Base-by-base conservation (phyloP, 2,888 invertebrate species). In the Pandemis heparana region DNA sequence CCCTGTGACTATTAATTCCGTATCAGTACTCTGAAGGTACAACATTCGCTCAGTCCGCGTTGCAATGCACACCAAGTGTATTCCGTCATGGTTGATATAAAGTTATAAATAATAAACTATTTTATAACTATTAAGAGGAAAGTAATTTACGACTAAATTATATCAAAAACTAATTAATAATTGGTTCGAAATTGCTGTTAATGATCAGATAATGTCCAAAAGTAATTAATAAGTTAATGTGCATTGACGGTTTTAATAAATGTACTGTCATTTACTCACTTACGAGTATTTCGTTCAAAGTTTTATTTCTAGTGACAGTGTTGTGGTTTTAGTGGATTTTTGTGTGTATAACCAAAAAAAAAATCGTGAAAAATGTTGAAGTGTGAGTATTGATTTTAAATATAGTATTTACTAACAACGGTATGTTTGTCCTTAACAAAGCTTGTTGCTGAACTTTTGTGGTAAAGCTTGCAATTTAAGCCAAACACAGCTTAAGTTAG, bases 1-100 rank as follows among this genome's bases (percentile, higher is more conserved):
- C 66, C 61, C 51, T 18, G 32, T 66, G 65, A 66, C 60, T 61
- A 66, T 75, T 74, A 69, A 80, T 80, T 76, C 72, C 79, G 76
- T 74, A 82, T 75, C 82, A 77, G 83, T 83, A 85, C 83, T 14
- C 32, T 56, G 67, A 61, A 67, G 67, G 59, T 61, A 71, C 71
- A 71, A n/a, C 64, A 71, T 71, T 46, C 60, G 71, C 60, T 56
- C 65, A 56, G 71, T 66, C 46, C 62, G 72, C 61, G 61, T 64
- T 56, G 41, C 46, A 64, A 64, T 65, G 66, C 61, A 43, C 23
- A 56, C 56, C 10, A 23, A 38, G 16, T 56, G 23, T n/a, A 51
- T 63, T 46, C 66, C 66, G 9, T 53, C 18, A 18, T 18, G 53
- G 9, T 9, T 16, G 53, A n/a, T 18, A 18, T 16, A 16, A 9